Base-by-base conservation (phyloP, 2,113 vertebrate species). In the Chionomys nivalis region DNA sequence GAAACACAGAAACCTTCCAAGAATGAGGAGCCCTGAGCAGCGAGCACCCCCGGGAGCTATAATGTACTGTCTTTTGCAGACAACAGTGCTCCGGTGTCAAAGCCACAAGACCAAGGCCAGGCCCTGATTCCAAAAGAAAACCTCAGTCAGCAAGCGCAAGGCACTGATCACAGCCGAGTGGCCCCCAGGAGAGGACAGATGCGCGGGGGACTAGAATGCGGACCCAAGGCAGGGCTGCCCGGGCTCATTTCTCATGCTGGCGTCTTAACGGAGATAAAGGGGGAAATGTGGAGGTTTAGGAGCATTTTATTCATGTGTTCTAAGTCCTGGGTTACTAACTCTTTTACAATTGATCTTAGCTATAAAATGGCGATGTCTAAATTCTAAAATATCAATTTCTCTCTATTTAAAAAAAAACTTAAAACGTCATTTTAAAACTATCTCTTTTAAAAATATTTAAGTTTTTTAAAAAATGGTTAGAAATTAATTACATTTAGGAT, bases 1-100 rank as follows among this genome's bases (percentile, higher is more conserved):
- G 98, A 98, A 98, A 99, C 98, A 96, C 98, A 96, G 97, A 98
- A 98, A 98, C 98, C 96, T 98, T 97, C 98, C 98, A 98, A 97
- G 98, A 98, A 99, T 99, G 98, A 98, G 97, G 96, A 96, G 97
- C 91, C 61, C n/a, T 95, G 92, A 97, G 98, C 97, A 83, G 92
- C 89, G 89, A 92, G 97, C 96, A 96, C 95, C 89, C n/a, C n/a
- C 61, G 58, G 94, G 93, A 97, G 98, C 97, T 96, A 73, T 95
- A 96, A 98, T 63, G 96, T 42, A 96, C 98, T 83, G 97, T 97
- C 98, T 98, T 87, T 94, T 0, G 0, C 96, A 98, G 98, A 99
- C 98, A 98, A 98, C 97, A 95, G 96, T 2, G 79, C 98, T 96
- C 98, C 98, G 98, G 98, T 98, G 98, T 98, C 98, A 98, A 96